Conservation (phyloP, 1,140 invertebrate genomes). For the Eupeodes corollae region DNA sequence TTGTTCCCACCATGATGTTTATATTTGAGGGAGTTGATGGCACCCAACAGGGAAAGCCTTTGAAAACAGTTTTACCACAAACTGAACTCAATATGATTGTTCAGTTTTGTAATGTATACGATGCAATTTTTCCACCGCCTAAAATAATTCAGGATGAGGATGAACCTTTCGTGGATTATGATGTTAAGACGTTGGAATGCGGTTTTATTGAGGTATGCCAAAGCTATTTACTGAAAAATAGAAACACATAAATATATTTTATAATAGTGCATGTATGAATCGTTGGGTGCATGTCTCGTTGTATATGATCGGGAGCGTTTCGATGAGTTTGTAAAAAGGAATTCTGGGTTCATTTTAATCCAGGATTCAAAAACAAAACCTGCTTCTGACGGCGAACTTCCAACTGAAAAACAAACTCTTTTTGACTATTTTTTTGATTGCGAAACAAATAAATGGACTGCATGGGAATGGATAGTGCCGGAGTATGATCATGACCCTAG, state of each 20-base stretch:
- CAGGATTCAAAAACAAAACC: conserved; percentile 51
- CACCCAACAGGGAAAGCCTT: conserved; percentile 55
- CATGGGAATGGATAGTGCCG: conserved; percentile 69
- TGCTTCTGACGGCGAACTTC: conserved; percentile 51
- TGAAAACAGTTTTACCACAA: conserved; percentile 70
- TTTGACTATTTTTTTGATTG: conserved; percentile 75
- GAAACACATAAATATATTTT: background rate
- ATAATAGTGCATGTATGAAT: conserved; percentile 61
- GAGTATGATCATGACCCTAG: conserved; percentile 59
- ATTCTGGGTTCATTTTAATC: conserved; percentile 53
- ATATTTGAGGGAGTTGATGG: conserved; percentile 68
- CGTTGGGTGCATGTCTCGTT: conserved; percentile 65
- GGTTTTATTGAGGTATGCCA: conserved; percentile 50
- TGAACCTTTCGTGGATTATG: conserved; percentile 41
- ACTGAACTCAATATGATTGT: conserved; percentile 76
- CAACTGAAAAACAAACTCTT: conserved; percentile 50
- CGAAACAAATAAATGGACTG: conserved; percentile 57
- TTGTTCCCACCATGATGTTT: conserved; percentile 55
- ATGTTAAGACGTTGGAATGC: conserved; percentile 50
- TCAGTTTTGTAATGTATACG: conserved; percentile 73
- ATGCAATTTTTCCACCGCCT: conserved; percentile 46
- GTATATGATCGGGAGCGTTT: conserved; percentile 57
- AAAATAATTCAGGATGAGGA: conserved; percentile 30
- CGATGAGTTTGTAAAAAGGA: conserved; percentile 68
- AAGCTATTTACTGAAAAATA: background rate